phyloP scores from a whole-genome alignment of 2,888 invertebrate species.

The Diarsia mendica region DNA sequence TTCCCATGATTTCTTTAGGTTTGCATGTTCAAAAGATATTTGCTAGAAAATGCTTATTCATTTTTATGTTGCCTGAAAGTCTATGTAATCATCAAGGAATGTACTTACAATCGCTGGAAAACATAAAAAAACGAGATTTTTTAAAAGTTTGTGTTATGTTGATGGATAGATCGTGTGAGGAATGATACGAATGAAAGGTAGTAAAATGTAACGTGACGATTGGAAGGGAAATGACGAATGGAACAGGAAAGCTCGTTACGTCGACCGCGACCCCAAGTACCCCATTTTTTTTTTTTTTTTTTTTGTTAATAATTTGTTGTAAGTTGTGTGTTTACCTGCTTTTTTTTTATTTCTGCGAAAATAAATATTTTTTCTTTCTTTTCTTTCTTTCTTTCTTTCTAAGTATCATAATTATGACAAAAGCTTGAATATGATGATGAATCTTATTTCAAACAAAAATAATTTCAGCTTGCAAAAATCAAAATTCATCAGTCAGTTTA shows the following conservation, averaged over 20 bases:
- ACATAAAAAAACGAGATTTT: background rate
- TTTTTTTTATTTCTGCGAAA: too few relatives aligned
- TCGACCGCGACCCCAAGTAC: background rate
- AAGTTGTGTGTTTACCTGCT: too few relatives aligned
- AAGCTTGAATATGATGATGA: background rate
- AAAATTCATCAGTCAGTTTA: slow-evolving; percentile 15
- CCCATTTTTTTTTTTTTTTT: too few relatives aligned
- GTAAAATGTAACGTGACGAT: background rate
- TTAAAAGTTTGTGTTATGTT: background rate
- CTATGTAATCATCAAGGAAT: background rate
- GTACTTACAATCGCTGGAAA: background rate
- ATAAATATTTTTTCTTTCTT: too few relatives aligned
- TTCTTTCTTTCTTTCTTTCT: too few relatives aligned
- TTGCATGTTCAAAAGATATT: slow-evolving; percentile 13
- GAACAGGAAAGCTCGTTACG: background rate
- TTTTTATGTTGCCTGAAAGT: background rate
- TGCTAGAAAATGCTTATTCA: background rate
- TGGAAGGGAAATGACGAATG: too few relatives aligned
- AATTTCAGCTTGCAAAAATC: background rate
- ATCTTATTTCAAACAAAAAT: background rate
- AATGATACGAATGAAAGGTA: background rate
- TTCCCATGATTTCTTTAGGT: slow-evolving; percentile 11
- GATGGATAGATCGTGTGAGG: background rate
- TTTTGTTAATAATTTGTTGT: too few relatives aligned
- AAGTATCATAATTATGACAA: background rate